phyloP scores from a whole-genome alignment of 2,113 vertebrate genomes.

The Butorides virescens region DNA sequence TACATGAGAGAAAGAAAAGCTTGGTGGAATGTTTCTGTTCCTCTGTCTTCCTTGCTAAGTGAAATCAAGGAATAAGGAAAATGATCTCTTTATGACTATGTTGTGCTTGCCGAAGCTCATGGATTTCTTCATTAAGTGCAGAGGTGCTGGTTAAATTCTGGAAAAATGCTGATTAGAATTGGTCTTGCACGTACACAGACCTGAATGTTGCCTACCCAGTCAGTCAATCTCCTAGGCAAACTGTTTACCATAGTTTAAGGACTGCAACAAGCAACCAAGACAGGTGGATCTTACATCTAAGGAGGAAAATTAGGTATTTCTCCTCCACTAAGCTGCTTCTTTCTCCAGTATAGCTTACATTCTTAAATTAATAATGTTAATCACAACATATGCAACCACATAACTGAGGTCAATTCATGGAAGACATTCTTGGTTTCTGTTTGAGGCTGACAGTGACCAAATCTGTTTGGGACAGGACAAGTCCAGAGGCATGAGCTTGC shows the following conservation, averaged over 20 bases:
- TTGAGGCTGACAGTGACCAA: not conserved
- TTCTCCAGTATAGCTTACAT: not conserved
- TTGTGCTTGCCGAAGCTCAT: not conserved
- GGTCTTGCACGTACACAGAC: not conserved
- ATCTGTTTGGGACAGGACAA: not conserved
- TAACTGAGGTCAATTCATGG: not conserved
- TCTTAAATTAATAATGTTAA: not conserved
- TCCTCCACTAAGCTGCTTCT: not conserved
- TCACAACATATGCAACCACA: not conserved
- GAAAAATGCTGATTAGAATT: not conserved
- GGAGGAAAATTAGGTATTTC: not conserved
- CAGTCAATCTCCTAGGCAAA: not conserved
- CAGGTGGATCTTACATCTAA: not conserved
- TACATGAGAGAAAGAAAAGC: not conserved
- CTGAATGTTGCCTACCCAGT: not conserved
- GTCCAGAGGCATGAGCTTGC: not conserved
- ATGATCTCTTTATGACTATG: not conserved
- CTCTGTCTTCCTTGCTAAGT: not conserved
- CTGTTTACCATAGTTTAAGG: not conserved
- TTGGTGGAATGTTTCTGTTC: not conserved
- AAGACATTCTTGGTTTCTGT: not conserved
- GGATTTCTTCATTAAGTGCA: not conserved
- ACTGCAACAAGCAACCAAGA: not conserved
- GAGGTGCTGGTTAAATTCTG: not conserved
- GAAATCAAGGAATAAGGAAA: not conserved